Base-by-base conservation (phyloP, 2,113 vertebrate species). In the Sylvilagus bachmani region DNA sequence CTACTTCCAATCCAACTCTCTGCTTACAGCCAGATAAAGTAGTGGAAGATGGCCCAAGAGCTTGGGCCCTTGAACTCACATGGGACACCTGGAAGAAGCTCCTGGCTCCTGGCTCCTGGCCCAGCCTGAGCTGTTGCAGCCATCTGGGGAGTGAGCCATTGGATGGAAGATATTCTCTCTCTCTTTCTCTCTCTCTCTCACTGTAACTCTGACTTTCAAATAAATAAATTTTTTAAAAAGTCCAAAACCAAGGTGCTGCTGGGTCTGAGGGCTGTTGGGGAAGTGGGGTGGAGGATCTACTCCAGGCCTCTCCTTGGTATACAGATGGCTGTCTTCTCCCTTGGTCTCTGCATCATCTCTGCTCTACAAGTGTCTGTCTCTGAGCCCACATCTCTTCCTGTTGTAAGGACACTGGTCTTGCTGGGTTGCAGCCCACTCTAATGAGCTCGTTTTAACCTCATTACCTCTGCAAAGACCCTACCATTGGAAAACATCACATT, bases 401-500 rank as follows among this genome's bases (percentile, higher is more conserved):
- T 61, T 21, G 38, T 38, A 71, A 95, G 53, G 53, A 80, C 27
- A 67, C 11, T 36, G 70, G 90, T 62, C 53, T 51, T 36, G 88
- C 19, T 38, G 55, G 51, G 31, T 64, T 36, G 78, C 53, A 36
- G 58, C 27, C n/a, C 66, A 14, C 31, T 8, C 6, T 36, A 69
- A 64, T 70, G 49, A 91, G 8, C n/a, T 61, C 78, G 83, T 86
- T 83, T 86, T 55, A 86, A 86, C 29, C 69, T 67, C 21, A 58
- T 79, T 62, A 29, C 24, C 55, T 78, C 62, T 31, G 11, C 73
- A 53, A 77, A 55, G 61, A 71, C 17, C 4, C 33, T 44, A 0
- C 61, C 29, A 69, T 79, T 64, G 55, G 85, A 44, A 64, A 58
- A 71, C 73, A 61, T 69, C 66, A 78, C 22, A 79, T 31, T 66